Conservation (phyloP, 2,797 vertebrate species). For the Falco peregrinus region DNA sequence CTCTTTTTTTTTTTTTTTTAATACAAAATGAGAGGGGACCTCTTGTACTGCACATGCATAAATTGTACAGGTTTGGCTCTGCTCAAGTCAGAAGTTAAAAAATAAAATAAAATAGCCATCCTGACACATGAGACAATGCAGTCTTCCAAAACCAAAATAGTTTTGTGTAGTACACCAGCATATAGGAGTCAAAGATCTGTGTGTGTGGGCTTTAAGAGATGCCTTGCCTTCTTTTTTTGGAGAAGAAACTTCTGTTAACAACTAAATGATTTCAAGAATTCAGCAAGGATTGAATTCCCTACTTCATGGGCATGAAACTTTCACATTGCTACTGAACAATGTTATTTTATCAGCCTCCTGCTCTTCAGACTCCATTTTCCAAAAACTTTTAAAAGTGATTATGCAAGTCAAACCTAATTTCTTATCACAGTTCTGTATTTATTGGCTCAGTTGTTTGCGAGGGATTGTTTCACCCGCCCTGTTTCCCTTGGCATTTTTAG, state of each 20-base stretch:
- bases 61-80: conserved; percentile 28
- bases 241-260: conserved; percentile 60
- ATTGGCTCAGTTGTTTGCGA: background rate
- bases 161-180: conserved; percentile 2
- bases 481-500: conserved; percentile 56
- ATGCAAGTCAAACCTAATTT: conserved; percentile 48
- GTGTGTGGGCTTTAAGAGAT: conserved; percentile 43
- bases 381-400: background rate
- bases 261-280: conserved; percentile 61
- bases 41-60: conserved; percentile 20
- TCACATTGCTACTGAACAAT: background rate
- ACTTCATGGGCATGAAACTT: background rate
- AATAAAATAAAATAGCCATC: conserved; percentile 12
- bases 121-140: conserved; percentile 43
- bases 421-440: conserved; percentile 43
- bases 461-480: conserved; percentile 39
- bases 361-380: conserved; percentile 30
- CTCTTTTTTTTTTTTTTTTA: background rate
- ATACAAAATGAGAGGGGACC: background rate
- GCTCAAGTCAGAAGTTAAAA: conserved; percentile 6
- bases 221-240: conserved; percentile 50
- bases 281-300: conserved; percentile 41
- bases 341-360: conserved; percentile 29
- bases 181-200: conserved; percentile 47
- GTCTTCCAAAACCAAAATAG: conserved; percentile 64